Base-by-base conservation (phyloP, 2,888 invertebrate genomes). In the Melitaea athalia region DNA sequence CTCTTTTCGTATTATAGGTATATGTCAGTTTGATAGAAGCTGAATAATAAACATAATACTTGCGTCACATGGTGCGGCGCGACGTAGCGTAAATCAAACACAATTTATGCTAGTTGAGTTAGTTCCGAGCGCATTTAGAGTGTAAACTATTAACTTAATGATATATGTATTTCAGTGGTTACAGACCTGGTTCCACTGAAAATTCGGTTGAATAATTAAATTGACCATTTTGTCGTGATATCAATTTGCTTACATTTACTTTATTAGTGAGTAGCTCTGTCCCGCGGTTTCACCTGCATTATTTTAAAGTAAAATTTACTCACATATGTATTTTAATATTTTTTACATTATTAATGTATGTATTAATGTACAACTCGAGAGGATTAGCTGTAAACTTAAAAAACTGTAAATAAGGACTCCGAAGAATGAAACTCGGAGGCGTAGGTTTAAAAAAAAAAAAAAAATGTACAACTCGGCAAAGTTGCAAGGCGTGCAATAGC, bases 11-110 rank as follows among this genome's bases (percentile, higher is more conserved):
- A 17, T 62, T 55, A 12, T 42, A 33, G 5, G 11, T 38, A 42
- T 57, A 42, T 38, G 57, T 15, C 57, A 57, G 38, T 42, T 57
- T 57, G 38, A 42, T 57, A 38, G 57, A 42, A 57, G 15, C 57
- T 33, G 59, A 64, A 67, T 61, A 64, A 67, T 67, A 67, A 71
- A 67, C 69, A 63, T 69, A 65, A 71, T 71, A 70, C 57, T 67
- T 43, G 72, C 60, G 69, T 70, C 72, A 74, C 67, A 73, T 71
- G 74, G 74, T 43, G 68, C 60, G 62, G 70, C 66, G 70, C 69
- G 74, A 71, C 72, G 64, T 64, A 42, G 68, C 71, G 74, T 74
- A 71, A 73, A 74, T 74, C 72, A 72, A 71, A 73, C 61, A 66
- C 72, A 66, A 74, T 74, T 74, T 74, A 74, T 72, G 72, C 63